Base-by-base conservation (phyloP, 1,140 invertebrate species). In the Drosophila grimshawi region DNA sequence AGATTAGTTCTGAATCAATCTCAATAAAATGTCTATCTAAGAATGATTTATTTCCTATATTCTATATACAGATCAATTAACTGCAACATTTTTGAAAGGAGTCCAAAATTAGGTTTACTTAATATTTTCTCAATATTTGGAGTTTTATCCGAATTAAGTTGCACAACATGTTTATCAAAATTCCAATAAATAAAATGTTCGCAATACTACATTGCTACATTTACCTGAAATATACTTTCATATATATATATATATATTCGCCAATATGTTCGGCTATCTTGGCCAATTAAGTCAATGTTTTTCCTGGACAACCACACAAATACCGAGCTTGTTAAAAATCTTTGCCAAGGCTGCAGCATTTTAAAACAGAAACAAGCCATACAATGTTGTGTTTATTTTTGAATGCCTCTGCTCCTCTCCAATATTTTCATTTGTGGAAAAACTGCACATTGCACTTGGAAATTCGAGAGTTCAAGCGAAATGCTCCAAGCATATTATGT, bases 311-410 rank as follows among this genome's bases (percentile, higher is more conserved):
- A 37, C 4, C 10, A 27, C 27, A 48, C 19, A 39, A 46, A 57
- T 37, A 37, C 8, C n/a, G 35, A 56, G 4, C 7, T 30, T 27
- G n/a, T 32, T 32, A 27, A 65, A 55, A n/a, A 55, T 55, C 30
- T 61, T 10, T 27, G 43, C 8, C 10, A n/a, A 48, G 3, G n/a
- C 37, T 62, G n/a, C 33, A 11, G 32, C 43, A 61, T 61, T 48
- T 53, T 10, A 30, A 61, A 61, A 27, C 56, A 52, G 32, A 52
- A 3, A 48, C 59, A 49, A 19, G 46, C 49, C 46, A 33, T 4
- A 49, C 29, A n/a, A 32, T 37, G 30, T 10, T 66, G 39, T 66
- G 48, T 66, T 66, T 59, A 57, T 10, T 61, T 61, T 48, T 61
- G 3, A 29, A 5, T 30, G 19, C 33, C 32, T 35, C 32, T 39